These are phyloP conservation scores for Zaprionus bogoriensis DNA, from an alignment of 2,888 invertebrate species.

Conservation along the genomic window DNA sequence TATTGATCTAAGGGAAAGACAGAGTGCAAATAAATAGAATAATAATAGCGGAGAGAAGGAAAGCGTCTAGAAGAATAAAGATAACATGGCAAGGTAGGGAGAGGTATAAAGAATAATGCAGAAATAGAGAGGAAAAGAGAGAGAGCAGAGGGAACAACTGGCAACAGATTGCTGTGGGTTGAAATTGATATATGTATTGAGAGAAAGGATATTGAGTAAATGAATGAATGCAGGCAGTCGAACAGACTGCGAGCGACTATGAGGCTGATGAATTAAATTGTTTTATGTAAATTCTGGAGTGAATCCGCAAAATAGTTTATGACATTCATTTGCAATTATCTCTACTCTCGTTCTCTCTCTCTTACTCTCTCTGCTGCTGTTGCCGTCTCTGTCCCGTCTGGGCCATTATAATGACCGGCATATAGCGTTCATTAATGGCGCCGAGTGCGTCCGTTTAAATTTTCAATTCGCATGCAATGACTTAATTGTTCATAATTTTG, in stretches of 20 bases:
- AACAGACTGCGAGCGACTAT: too few relatives aligned
- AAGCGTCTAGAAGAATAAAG: too few relatives aligned
- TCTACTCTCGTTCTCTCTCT: neutral
- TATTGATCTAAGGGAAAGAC: too few relatives aligned
- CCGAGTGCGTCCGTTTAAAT: slow-evolving; percentile 51
- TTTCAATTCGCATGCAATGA: slow-evolving; percentile 79
- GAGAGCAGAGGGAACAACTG: too few relatives aligned
- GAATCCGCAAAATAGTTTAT: slow-evolving; percentile 37
- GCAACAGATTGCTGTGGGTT: too few relatives aligned
- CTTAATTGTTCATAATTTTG: slow-evolving; percentile 77
- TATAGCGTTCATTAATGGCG: slow-evolving; percentile 50
- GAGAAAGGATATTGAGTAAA: neutral
- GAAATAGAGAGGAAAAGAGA: too few relatives aligned
- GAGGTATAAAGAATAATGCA: too few relatives aligned
- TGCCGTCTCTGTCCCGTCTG: neutral
- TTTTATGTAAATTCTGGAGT: slow-evolving; percentile 4
- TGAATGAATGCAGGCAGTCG: too few relatives aligned
- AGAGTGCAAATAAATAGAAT: too few relatives aligned
- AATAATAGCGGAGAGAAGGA: too few relatives aligned
- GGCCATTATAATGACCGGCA: slow-evolving; percentile 15
- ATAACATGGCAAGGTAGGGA: too few relatives aligned
- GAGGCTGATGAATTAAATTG: neutral
- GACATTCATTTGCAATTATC: slow-evolving; percentile 45
- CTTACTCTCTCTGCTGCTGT: neutral
- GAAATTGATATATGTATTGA: too few relatives aligned